These are phyloP conservation scores for Atractosteus spatula DNA, from an alignment of 2,113 vertebrate genomes.

Conservation along the genomic window DNA sequence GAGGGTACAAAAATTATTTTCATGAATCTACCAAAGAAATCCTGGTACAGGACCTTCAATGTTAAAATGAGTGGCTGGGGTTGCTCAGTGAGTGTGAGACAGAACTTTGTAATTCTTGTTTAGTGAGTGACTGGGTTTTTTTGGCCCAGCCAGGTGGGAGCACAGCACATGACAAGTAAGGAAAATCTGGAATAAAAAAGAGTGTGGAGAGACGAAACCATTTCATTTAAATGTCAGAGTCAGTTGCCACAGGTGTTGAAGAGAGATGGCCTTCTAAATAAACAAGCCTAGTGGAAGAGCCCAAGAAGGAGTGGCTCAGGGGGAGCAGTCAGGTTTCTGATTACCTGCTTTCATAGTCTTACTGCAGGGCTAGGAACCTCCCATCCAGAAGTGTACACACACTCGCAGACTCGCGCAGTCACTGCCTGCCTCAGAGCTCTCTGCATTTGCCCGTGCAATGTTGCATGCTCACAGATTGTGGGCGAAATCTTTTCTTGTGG, in stretches of 20 bases:
- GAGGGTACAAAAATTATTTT: too few relatives aligned
- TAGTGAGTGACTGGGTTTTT: too few relatives aligned
- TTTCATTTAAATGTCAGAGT: slow-evolving; percentile 9
- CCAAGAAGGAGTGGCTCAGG: slow-evolving; percentile 32
- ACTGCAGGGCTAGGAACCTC: slow-evolving; percentile 41
- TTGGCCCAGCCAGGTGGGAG: too few relatives aligned
- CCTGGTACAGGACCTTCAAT: too few relatives aligned
- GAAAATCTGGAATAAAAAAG: too few relatives aligned
- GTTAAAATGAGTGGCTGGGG: too few relatives aligned
- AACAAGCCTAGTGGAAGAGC: slow-evolving; percentile 45
- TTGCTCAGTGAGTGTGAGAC: too few relatives aligned
- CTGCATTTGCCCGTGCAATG: background rate
- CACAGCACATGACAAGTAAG: too few relatives aligned
- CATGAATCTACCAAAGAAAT: too few relatives aligned
- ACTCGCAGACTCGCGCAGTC: background rate
- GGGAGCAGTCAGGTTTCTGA: slow-evolving; percentile 25
- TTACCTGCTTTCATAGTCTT: slow-evolving; percentile 39
- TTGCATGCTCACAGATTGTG: background rate
- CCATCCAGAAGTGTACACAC: slow-evolving; percentile 50
- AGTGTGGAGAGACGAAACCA: background rate
- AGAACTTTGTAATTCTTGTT: too few relatives aligned
- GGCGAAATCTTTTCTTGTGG: background rate
- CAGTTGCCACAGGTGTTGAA: background rate
- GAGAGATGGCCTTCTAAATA: slow-evolving; percentile 40
- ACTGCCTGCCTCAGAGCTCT: background rate